Conservation (phyloP, 2,888 invertebrate genomes). For the Oscheius sp. region DNA sequence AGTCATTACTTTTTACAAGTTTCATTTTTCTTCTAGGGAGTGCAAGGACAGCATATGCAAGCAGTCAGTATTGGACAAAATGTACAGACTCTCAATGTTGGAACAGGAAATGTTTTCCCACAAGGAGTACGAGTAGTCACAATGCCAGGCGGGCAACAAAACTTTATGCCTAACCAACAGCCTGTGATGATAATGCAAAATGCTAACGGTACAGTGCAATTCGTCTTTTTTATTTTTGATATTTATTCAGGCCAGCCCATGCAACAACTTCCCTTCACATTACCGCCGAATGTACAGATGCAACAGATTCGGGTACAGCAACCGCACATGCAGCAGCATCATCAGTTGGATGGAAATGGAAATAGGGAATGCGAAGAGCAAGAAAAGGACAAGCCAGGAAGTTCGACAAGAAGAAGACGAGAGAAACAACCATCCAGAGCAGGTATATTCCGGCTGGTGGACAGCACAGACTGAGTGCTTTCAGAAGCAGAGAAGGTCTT, state of each 20-base stretch:
- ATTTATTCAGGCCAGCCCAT: slow-evolving; percentile 10
- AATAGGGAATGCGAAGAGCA: neutral
- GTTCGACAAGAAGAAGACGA: neutral
- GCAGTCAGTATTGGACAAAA: neutral
- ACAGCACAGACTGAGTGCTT: neutral
- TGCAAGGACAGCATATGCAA: slow-evolving; percentile 13
- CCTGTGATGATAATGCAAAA: slow-evolving; percentile 26
- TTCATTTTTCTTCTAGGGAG: neutral
- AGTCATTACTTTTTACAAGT: neutral
- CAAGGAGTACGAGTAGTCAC: slow-evolving; percentile 22
- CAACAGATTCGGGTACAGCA: slow-evolving; percentile 23
- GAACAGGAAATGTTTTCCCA: neutral
- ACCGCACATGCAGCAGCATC: slow-evolving; percentile 39
- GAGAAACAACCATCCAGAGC: neutral
- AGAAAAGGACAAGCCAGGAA: neutral
- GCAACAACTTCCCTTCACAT: slow-evolving; percentile 4
- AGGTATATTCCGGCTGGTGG: neutral
- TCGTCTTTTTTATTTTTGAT: neutral
- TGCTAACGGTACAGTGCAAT: neutral
- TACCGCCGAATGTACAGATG: slow-evolving; percentile 3
- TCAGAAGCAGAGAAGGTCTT: slow-evolving; percentile 46
- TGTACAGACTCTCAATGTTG: neutral
- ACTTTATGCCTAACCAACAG: slow-evolving; percentile 11
- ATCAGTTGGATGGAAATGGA: slow-evolving; percentile 37
- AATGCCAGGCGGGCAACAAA: slow-evolving; percentile 17